These are phyloP conservation scores for Callorhinus ursinus DNA, from an alignment of 2,113 vertebrate genomes.

Conservation along the genomic window DNA sequence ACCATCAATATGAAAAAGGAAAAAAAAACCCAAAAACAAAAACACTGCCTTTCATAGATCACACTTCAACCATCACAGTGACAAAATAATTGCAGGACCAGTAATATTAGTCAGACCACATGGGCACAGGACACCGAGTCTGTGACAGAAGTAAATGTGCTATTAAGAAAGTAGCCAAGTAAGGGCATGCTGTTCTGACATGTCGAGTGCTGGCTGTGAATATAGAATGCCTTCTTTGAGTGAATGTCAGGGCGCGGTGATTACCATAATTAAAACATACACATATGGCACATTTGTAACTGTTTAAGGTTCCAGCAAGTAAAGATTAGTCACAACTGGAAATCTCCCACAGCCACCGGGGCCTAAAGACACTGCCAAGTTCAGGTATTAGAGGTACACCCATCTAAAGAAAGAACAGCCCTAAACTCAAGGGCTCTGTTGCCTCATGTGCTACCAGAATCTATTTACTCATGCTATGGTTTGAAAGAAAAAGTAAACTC, in stretches of 20 bases:
- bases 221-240: conserved; percentile 78
- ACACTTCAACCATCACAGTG: conserved; percentile 79
- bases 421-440: not conserved
- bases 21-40: not conserved
- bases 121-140: conserved; percentile 80
- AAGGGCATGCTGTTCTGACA: conserved; percentile 84
- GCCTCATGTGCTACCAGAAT: not conserved
- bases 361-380: conserved; percentile 54
- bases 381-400: conserved; percentile 43
- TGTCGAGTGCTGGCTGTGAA: conserved; percentile 68
- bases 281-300: conserved; percentile 74
- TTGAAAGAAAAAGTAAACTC: conserved; percentile 15
- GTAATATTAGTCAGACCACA: conserved; percentile 81
- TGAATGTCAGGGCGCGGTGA: conserved; percentile 74
- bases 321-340: conserved; percentile 72
- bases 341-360: conserved; percentile 1
- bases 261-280: conserved; percentile 85
- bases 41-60: conserved; percentile 68
- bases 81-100: conserved; percentile 87
- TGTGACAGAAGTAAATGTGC: conserved; percentile 83
- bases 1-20: conserved; percentile 70
- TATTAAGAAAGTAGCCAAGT: conserved; percentile 85
- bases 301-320: conserved; percentile 70
- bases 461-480: not conserved
- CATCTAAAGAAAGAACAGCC: not conserved